A percentile compares a stretch with the other conserved stretches of the same genome.
Conservation (phyloP, 2,797 vertebrate species). For the Leptodactylus fallax region DNA sequence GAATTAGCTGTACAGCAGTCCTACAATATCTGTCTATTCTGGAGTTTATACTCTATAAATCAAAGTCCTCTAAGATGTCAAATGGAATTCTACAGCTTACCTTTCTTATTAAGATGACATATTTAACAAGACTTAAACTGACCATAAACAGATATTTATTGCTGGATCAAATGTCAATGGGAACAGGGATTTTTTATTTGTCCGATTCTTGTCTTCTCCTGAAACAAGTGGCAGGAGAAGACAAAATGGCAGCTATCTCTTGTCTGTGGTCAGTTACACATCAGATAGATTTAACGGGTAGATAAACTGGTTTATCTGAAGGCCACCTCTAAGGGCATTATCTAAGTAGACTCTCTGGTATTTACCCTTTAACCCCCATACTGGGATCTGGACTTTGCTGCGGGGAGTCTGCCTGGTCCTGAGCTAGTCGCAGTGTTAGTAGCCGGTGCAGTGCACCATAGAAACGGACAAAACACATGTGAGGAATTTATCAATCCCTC, state of each 20-base stretch:
- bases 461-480: too few relatives aligned
- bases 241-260: background rate
- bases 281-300: background rate
- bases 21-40: background rate
- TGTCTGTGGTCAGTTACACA: background rate
- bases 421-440: too few relatives aligned
- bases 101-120: background rate
- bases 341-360: too few relatives aligned
- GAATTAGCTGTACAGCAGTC: background rate
- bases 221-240: background rate
- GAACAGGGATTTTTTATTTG: background rate
- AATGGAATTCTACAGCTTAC: background rate
- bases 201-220: background rate
- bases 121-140: background rate
- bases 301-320: too few relatives aligned
- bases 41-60: too few relatives aligned
- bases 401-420: too few relatives aligned
- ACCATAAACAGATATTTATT: background rate
- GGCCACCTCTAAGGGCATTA: too few relatives aligned
- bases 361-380: too few relatives aligned
- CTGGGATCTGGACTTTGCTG: too few relatives aligned
- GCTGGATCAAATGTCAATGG: background rate
- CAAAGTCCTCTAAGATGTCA: background rate
- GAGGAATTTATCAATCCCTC: too few relatives aligned
- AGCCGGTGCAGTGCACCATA: too few relatives aligned